These are phyloP conservation scores for Tridacna crocea DNA, from an alignment of 2,888 invertebrate species.

Conservation along the genomic window DNA sequence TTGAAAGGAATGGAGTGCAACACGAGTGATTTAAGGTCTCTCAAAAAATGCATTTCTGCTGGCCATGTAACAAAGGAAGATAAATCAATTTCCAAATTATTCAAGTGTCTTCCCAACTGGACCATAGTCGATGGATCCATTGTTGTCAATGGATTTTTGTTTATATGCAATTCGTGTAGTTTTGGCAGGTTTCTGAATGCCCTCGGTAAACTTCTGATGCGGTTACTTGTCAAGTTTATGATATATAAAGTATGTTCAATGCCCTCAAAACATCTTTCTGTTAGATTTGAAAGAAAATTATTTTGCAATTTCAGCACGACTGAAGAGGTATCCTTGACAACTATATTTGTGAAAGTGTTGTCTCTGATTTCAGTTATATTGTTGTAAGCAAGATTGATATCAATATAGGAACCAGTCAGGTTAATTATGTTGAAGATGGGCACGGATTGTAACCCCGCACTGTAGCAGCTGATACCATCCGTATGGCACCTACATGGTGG, in stretches of 20 bases:
- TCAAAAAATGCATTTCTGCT: background rate
- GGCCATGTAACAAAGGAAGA: slow-evolving; percentile 10
- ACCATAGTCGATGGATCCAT: background rate
- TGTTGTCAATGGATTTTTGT: slow-evolving; percentile 6
- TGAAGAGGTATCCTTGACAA: background rate
- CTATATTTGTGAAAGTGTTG: background rate
- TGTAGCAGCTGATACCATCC: background rate
- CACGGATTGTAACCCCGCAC: background rate
- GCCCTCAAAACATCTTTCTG: background rate
- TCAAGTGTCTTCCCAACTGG: background rate
- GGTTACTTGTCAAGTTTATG: slow-evolving; percentile 2
- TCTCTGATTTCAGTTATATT: background rate
- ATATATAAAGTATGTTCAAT: background rate
- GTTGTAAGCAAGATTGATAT: background rate
- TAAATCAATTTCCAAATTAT: slow-evolving; percentile 11
- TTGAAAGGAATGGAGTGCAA: slow-evolving; percentile 1
- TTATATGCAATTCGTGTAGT: background rate
- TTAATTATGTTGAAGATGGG: background rate
- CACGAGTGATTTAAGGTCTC: background rate
- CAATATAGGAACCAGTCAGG: background rate
- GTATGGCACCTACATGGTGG: slow-evolving; percentile 8
- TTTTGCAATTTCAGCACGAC: background rate
- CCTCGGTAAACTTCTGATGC: background rate
- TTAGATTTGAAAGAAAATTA: background rate
- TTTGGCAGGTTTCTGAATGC: slow-evolving; percentile 1